Base-by-base conservation (phyloP, 2,113 vertebrate species). In the Pseudorectes ferrugineus region DNA sequence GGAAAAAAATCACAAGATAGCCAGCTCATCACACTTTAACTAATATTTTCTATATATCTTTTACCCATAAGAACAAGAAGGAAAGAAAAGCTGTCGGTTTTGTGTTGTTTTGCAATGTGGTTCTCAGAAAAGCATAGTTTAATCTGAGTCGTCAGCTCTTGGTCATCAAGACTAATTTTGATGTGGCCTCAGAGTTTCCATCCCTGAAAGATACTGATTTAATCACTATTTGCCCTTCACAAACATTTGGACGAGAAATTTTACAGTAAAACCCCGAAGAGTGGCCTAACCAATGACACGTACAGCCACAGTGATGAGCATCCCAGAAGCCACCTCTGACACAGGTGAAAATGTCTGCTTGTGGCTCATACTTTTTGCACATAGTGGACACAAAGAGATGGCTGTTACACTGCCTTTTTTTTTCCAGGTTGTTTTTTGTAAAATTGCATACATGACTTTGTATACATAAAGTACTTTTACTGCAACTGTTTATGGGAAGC, bases 141-240 rank as follows among this genome's bases (percentile, higher is more conserved):
- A 90, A 85, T 82, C 58, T 73, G 49, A 79, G 21, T 70, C 0
- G 1, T 76, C 42, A 83, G 21, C 54, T 90, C 61, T 36, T 84
- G 96, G 91, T 81, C 88, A 88, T 49, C 85, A 70, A 79, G 74
- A 73, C 62, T 70, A 91, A 93, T 85, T 93, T 51, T 94, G 62
- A 88, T 66, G 76, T 74, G 72, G 59, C 74, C 63, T 93, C 71
- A 86, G 82, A 74, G 55, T 92, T 94, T 89, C 85, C 28, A 73
- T 62, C 40, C 79, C 55, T 93, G 55, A 83, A 46, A 89, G 35
- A 51, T 70, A 80, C 72, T 91, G 74, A 91, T 93, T 91, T 95
- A 92, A 94, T 88, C 78, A 76, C 63, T 85, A 25, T 76, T 94
- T 77, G 33, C 33, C 75, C 59, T 96, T 90, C 85, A 77, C 13